Percentiles rank a stretch among this genome's conserved stretches.
phyloP scores from a whole-genome alignment of 2,888 invertebrate species.

The Dasysyrphus tricinctus region DNA sequence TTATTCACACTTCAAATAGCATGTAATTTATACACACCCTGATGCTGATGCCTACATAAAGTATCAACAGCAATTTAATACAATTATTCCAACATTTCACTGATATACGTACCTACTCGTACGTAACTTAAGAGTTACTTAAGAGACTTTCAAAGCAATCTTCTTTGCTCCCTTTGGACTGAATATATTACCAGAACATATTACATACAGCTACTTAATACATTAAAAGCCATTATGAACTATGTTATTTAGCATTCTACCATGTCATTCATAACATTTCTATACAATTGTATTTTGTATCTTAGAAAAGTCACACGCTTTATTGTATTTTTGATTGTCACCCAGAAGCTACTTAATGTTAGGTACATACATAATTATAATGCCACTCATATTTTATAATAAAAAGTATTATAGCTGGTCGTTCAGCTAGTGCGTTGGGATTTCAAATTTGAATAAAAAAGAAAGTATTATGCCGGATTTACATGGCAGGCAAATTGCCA shows the following conservation, averaged over 20 bases:
- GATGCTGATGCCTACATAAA: slow-evolving; percentile 14
- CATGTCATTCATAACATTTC: slow-evolving; percentile 12
- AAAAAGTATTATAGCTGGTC: background rate
- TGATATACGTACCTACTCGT: background rate
- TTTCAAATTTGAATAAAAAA: background rate
- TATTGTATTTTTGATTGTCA: background rate
- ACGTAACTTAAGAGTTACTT: slow-evolving; percentile 49
- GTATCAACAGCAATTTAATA: slow-evolving; percentile 52
- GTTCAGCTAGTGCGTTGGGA: background rate
- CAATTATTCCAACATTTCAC: slow-evolving; percentile 48
- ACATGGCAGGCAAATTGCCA: background rate
- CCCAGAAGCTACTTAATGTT: background rate
- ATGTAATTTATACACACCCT: slow-evolving; percentile 39
- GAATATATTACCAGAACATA: slow-evolving; percentile 8
- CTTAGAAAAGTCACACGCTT: background rate
- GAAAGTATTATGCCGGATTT: background rate
- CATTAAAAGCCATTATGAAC: slow-evolving; percentile 37
- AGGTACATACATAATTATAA: background rate
- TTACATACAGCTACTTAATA: slow-evolving; percentile 18
- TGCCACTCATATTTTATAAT: background rate
- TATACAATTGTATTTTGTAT: background rate
- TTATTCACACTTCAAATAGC: slow-evolving; percentile 25
- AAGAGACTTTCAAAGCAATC: slow-evolving; percentile 41
- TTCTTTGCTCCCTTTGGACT: slow-evolving; percentile 34
- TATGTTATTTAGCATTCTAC: background rate